Evolutionary conservation across 2,888 invertebrate species (phyloP), one percentile per base, ranked within the genome.

Genomic region (Pyrocoelia pectoralis): DNA sequence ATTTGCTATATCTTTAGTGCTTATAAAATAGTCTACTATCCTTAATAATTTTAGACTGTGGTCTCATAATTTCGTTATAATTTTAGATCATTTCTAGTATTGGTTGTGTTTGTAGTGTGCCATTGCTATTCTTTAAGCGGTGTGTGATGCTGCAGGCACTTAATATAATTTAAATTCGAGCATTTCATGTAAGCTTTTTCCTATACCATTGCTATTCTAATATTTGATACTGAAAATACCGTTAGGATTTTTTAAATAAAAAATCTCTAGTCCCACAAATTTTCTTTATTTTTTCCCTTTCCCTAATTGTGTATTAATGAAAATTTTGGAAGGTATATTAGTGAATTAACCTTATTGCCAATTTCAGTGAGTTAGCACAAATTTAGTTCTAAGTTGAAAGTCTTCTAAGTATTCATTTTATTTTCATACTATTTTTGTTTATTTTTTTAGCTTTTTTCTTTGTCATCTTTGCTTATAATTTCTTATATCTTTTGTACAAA

Each of bases 201-300:
- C 76, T 75, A 76, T 74, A 76, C 76, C 75, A 79, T 79, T 79
- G 79, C 79, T 79, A 78, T 78, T 76, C 72, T 74, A 72, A 69
- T 69, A 81, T 81, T 81, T 81, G 86, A 86, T 86, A 87, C 86
- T 86, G 86, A 85, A 83, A 83, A 81, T 81, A 80, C 83, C 84
- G 84, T 77, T 80, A 80, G 79, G 80, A 77, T 79, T 80, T 80
- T 81, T 81, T 79, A 79, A 79, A 80, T 78, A 78, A 83, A 85
- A 86, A 86, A 85, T 86, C 86, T 87, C 87, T 88, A 88, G 88
- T 88, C 87, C 86, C 85, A 85, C 85, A 85, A 84, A 76, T 76
- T 76, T 76, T 77, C 76, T 70, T 70, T 68, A 71, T 68, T 67
- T 76, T 75, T 76, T 76, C 61, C 65, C 66, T 58, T 66, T 51